Evolutionary conservation across 1,140 invertebrate species (phyloP).

Genomic region (Cotesia glomerata): DNA sequence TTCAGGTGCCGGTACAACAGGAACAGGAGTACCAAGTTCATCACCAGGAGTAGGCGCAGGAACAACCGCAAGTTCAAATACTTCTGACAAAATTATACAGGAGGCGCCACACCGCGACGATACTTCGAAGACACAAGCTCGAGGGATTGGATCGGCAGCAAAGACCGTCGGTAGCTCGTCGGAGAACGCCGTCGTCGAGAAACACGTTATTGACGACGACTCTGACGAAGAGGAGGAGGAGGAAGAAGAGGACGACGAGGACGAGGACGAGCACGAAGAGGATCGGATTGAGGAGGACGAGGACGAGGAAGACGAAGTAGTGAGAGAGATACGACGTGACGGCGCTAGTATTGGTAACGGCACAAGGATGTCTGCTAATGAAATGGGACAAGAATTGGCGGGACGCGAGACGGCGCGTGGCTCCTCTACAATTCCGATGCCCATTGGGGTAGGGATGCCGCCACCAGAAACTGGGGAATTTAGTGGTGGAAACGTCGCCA

Average conservation of each 20-base stretch:
- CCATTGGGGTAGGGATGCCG: slow-evolving; percentile 33
- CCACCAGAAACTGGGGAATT: slow-evolving; percentile 50
- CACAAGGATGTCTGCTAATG: slow-evolving; percentile 11
- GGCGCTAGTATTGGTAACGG: slow-evolving; percentile 36
- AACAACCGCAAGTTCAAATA: slow-evolving; percentile 43
- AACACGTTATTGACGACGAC: slow-evolving; percentile 37
- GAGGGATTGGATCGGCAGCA: slow-evolving; percentile 41
- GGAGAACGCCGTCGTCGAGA: slow-evolving; percentile 44
- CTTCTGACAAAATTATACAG: slow-evolving; percentile 51
- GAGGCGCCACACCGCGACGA: slow-evolving; percentile 58
- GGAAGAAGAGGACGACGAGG: slow-evolving; percentile 38
- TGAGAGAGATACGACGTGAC: slow-evolving; percentile 23
- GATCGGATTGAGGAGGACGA: slow-evolving; percentile 39
- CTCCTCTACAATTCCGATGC: slow-evolving; percentile 35
- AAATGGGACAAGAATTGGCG: slow-evolving; percentile 39
- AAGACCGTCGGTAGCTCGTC: slow-evolving; percentile 42
- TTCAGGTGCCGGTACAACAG: background rate
- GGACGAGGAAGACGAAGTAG: slow-evolving; percentile 34
- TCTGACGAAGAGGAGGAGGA: slow-evolving; percentile 38
- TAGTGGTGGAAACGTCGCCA: slow-evolving; percentile 52
- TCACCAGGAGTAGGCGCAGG: slow-evolving; percentile 47
- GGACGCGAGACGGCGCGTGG: slow-evolving; percentile 42
- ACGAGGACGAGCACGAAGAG: slow-evolving; percentile 43
- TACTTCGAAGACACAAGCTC: slow-evolving; percentile 32
- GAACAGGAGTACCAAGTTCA: background rate